Base-by-base conservation (phyloP, 2,113 vertebrate species). In the Ciconia maguari region DNA sequence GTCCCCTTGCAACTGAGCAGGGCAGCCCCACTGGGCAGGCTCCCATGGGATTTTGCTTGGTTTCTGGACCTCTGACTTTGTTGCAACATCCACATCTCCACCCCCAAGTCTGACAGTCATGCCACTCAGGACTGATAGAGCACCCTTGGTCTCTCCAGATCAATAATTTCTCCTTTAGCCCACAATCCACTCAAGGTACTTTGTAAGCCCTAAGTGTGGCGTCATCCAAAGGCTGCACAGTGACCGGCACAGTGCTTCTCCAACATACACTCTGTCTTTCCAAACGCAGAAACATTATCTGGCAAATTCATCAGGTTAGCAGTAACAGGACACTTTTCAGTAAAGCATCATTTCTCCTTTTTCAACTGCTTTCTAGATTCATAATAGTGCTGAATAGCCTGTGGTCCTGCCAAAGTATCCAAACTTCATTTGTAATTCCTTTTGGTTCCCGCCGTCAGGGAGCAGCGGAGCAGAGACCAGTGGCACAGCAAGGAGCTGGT, bases 71-170 rank as follows among this genome's bases (percentile, higher is more conserved):
- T 68, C 32, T 44, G 41, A 41, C 20, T 58, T 38, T 18, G 17
- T 62, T 55, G 25, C n/a, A 46, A 16, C 8, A 51, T 25, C 21
- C 24, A 30, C 8, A 54, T 26, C 32, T 51, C 21, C 38, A 46
- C 3, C 6, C 11, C 2, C 9, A 26, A 1, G 0, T 49, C 55
- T 58, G 36, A 42, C 46, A 75, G 25, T 22, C 55, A 13, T 6
- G 5, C 6, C 2, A 17, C 22, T 32, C 7, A 42, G 13, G 15
- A 55, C 57, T 24, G 10, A 30, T 5, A 36, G 18, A 70, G 13
- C 8, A 68, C 4, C 15, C 22, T 55, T 44, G 32, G 10, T 22
- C 29, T 68, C 76, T 76, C 8, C 30, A 69, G 16, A 18, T 61
- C 54, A 30, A 10, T 16, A 48, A 52, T 2, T 52, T 48, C 32